Evolutionary conservation across 2,797 vertebrate species (phyloP).

Genomic region (Anniella stebbinsi): DNA sequence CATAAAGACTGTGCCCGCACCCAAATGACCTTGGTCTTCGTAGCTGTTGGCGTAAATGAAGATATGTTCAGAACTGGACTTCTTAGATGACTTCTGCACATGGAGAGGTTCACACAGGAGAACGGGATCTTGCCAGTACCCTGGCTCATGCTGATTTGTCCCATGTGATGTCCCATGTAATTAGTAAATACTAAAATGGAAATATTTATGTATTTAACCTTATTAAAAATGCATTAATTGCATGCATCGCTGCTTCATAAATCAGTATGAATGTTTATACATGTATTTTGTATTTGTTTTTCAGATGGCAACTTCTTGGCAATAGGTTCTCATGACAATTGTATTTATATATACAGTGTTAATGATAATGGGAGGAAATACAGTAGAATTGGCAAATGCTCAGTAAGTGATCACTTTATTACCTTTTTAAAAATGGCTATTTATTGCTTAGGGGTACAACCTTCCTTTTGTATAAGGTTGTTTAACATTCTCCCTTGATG

Average conservation of each 20-base stretch:
- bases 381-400: constrained; percentile 94
- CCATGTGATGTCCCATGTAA: neutral
- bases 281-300: constrained; percentile 33
- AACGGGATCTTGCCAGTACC: neutral
- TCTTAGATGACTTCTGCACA: neutral
- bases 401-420: constrained; percentile 82
- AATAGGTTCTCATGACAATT: constrained; percentile 99
- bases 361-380: constrained; percentile 95
- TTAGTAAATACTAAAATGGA: neutral
- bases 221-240: constrained; percentile 14
- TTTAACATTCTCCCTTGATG: neutral
- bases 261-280: constrained; percentile 8
- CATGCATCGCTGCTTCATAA: neutral
- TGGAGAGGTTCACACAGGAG: neutral
- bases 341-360: constrained; percentile 96
- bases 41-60: neutral
- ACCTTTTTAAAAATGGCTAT: constrained; percentile 2
- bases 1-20: neutral
- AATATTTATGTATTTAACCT: neutral
- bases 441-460: neutral
- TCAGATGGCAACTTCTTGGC: constrained; percentile 95
- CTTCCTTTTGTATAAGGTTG: neutral
- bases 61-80: neutral
- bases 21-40: neutral
- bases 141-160: neutral